Evolutionary conservation across 2,888 invertebrate genomes (phyloP).

Genomic region (Luperina testacea): DNA sequence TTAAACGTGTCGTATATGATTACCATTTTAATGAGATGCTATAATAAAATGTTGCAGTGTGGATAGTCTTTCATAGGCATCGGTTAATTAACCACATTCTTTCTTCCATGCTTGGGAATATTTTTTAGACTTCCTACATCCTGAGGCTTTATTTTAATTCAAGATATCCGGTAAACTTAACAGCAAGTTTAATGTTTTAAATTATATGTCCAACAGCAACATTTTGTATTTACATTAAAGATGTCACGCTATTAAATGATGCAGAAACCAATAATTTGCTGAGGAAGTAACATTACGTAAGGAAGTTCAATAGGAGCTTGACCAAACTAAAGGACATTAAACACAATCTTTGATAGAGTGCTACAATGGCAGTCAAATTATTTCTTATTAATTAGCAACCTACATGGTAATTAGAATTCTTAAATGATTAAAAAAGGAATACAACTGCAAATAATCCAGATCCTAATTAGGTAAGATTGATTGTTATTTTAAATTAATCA

Average conservation of each 20-base stretch:
- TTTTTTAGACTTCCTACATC: slow-evolving; percentile 21
- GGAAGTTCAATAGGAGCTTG: slow-evolving; percentile 22
- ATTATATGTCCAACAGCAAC: neutral
- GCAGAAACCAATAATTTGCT: slow-evolving; percentile 2
- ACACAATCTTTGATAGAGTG: slow-evolving; percentile 6
- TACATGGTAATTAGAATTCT: neutral
- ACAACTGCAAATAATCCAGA: slow-evolving; percentile 26
- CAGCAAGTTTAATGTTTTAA: neutral
- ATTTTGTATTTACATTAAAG: neutral
- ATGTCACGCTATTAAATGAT: neutral
- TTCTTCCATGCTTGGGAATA: slow-evolving; percentile 19
- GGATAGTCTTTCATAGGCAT: slow-evolving; percentile 42
- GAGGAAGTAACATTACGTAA: slow-evolving; percentile 46
- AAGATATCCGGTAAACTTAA: slow-evolving; percentile 6
- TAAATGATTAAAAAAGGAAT: neutral
- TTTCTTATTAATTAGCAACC: slow-evolving; percentile 1
- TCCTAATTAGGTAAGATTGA: slow-evolving; percentile 18
- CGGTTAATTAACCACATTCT: slow-evolving; percentile 46
- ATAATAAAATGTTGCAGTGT: slow-evolving; percentile 60
- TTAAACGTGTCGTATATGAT: slow-evolving; percentile 55
- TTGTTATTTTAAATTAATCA: slow-evolving; percentile 39
- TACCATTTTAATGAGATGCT: slow-evolving; percentile 63
- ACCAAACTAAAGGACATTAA: slow-evolving; percentile 17
- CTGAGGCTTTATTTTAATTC: slow-evolving; percentile 7
- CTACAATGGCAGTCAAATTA: neutral